These are phyloP conservation scores for Synanthedon vespiformis DNA, from an alignment of 2,888 invertebrate species.

Conservation along the genomic window DNA sequence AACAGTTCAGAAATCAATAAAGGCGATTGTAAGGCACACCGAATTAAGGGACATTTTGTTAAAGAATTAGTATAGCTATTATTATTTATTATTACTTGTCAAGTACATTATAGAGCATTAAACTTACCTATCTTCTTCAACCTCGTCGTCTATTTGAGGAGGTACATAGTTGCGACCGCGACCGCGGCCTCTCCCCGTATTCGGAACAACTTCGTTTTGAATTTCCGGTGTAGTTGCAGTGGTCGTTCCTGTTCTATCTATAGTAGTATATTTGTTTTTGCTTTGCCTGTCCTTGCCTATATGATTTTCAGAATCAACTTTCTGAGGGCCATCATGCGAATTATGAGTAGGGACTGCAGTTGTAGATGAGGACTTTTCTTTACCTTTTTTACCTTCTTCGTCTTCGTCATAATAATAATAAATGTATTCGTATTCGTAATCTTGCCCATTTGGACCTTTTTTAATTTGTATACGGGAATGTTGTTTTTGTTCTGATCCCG, in stretches of 20 bases:
- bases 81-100: no score
- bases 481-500: conserved; percentile 76
- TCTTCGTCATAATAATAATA: conserved; percentile 92
- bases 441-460: conserved; percentile 89
- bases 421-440: conserved; percentile 92
- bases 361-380: conserved; percentile 27
- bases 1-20: no score
- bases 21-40: no score
- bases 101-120: not conserved
- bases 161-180: conserved; percentile 60
- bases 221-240: conserved; percentile 69
- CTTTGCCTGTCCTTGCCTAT: conserved; percentile 51
- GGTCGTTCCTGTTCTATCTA: conserved; percentile 56
- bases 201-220: conserved; percentile 75
- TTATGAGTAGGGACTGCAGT: conserved; percentile 49
- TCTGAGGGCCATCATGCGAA: conserved; percentile 73
- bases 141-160: conserved; percentile 63
- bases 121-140: conserved; percentile 62
- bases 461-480: conserved; percentile 85
- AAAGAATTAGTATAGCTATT: not conserved
- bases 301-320: conserved; percentile 54
- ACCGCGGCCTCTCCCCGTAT: conserved; percentile 49
- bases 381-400: conserved; percentile 64
- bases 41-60: no score
- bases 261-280: conserved; percentile 68